A percentile compares a stretch with the other conserved stretches of the same genome.
phyloP scores from a whole-genome alignment of 2,888 invertebrate species.

The Drosophila anomelani region DNA sequence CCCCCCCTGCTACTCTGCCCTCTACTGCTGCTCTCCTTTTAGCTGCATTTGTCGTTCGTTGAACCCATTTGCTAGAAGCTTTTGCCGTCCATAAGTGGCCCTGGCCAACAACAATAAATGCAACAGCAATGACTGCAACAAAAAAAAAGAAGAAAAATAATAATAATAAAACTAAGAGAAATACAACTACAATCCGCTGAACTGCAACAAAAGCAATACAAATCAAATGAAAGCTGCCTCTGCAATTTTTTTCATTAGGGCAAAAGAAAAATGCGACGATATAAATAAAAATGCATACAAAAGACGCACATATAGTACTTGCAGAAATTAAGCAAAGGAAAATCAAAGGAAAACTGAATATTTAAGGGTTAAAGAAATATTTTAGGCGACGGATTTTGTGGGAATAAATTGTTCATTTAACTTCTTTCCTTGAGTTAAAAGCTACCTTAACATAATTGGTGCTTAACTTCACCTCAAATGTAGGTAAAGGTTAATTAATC shows the following conservation, averaged over 20 bases:
- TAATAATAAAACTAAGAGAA: conserved; percentile 56
- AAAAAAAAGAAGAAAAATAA: conserved; percentile 8
- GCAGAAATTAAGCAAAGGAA: background rate
- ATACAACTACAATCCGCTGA: conserved; percentile 49
- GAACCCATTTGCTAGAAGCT: conserved; percentile 68
- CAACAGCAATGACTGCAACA: conserved; percentile 21
- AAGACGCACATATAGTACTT: conserved; percentile 52
- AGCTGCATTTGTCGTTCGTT: conserved; percentile 74
- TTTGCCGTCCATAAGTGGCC: conserved; percentile 70
- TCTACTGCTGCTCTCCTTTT: conserved; percentile 13
- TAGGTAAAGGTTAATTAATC: too few species aligned
- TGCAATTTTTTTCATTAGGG: conserved; percentile 61
- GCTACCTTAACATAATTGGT: too few species aligned
- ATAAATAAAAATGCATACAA: conserved; percentile 71
- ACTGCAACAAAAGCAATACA: conserved; percentile 62
- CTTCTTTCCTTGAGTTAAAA: too few species aligned
- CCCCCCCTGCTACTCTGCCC: background rate
- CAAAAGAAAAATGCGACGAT: conserved; percentile 72
- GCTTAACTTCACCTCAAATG: too few species aligned
- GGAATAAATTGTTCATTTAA: too few species aligned
- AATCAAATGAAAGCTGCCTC: conserved; percentile 70
- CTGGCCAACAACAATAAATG: conserved; percentile 44
- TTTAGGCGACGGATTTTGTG: background rate
- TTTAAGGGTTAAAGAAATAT: background rate
- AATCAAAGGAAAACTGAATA: background rate